Conservation (phyloP, 2,113 vertebrate species). For the Pampusana beccarii region DNA sequence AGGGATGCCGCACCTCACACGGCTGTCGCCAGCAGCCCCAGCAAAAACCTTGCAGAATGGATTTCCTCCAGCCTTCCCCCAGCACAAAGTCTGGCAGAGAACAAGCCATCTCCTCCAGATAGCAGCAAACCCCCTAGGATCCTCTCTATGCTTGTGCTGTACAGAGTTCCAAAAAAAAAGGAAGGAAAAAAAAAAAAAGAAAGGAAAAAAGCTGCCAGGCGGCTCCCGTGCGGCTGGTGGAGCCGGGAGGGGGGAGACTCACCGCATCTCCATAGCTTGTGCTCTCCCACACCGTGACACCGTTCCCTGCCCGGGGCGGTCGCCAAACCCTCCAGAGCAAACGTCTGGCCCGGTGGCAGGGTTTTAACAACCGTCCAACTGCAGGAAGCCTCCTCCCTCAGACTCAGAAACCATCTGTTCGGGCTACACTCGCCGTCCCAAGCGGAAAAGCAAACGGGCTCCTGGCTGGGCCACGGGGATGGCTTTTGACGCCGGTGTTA, state of each 20-base stretch:
- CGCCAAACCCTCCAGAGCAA: background rate
- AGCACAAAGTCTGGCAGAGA: background rate
- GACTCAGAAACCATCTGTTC: background rate
- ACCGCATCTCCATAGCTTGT: background rate
- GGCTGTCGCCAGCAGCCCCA: background rate
- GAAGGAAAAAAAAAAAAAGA: background rate
- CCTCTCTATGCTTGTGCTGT: background rate
- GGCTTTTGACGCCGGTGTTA: background rate
- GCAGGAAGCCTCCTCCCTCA: background rate
- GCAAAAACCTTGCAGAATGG: background rate
- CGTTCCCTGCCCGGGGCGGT: background rate
- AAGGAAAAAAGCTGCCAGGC: background rate
- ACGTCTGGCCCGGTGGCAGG: background rate
- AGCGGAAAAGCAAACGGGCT: background rate
- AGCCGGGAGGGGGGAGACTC: background rate
- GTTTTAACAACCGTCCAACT: background rate
- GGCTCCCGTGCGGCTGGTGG: background rate
- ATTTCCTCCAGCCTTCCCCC: background rate
- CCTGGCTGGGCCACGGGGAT: accelerated
- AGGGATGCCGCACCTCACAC: background rate
- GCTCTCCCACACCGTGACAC: background rate
- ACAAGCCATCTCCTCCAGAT: background rate
- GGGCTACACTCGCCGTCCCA: accelerated
- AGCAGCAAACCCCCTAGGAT: background rate
- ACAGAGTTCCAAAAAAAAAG: background rate